Evolutionary conservation across 2,888 invertebrate genomes (phyloP).

Genomic region (Notodromas monacha): DNA sequence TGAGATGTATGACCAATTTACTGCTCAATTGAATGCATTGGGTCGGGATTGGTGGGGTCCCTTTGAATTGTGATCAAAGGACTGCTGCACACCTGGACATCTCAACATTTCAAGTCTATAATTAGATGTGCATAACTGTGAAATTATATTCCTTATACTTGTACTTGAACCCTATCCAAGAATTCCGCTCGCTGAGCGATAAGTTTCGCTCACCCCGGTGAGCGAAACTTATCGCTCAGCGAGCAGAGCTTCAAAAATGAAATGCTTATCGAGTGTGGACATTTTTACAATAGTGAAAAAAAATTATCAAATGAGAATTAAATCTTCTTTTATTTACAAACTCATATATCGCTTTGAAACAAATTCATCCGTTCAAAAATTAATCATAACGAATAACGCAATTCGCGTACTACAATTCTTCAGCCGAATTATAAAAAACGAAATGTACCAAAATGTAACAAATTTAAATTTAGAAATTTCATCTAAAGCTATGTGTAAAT

Average conservation of each 20-base stretch:
- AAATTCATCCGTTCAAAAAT: neutral
- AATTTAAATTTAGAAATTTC: neutral
- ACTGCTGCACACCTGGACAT: constrained; percentile 4
- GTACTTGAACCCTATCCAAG: too few species aligned
- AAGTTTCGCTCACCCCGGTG: constrained; percentile 4
- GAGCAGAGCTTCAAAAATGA: too few species aligned
- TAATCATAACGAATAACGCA: neutral
- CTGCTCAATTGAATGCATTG: constrained; percentile 4
- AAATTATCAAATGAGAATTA: too few species aligned
- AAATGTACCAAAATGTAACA: constrained; percentile 1
- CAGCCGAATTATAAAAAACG: constrained; percentile 1
- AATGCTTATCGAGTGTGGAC: too few species aligned
- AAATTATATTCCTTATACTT: constrained; percentile 4
- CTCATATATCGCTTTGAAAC: neutral
- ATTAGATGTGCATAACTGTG: constrained; percentile 2
- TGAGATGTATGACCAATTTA: constrained; percentile 4
- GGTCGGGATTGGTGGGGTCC: constrained; percentile 4
- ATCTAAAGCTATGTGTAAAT: too few species aligned
- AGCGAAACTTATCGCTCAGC: constrained; percentile 4
- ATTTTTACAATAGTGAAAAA: too few species aligned
- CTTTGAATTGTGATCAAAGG: constrained; percentile 4
- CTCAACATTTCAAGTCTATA: constrained; percentile 4
- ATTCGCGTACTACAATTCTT: neutral
- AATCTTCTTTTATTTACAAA: neutral
- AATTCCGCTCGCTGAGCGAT: too few species aligned